Conservation (phyloP, 2,797 vertebrate species). For the Tiaroga cobitis region DNA sequence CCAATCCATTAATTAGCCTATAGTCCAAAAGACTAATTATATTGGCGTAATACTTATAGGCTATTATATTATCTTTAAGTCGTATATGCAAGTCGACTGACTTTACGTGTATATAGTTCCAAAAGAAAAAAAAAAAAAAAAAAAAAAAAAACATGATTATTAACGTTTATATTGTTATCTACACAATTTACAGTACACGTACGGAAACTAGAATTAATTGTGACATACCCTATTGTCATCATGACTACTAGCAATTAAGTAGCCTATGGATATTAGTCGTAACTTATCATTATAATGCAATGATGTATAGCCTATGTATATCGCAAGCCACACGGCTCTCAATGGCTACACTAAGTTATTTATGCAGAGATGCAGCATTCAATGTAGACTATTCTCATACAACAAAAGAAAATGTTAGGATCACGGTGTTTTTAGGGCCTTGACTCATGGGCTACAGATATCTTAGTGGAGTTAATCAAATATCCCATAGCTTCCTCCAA, state of each 20-base stretch:
- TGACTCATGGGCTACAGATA: background rate
- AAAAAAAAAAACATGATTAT: background rate
- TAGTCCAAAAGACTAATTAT: background rate
- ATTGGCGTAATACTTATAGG: no score
- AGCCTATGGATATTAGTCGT: background rate
- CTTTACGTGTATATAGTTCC: background rate
- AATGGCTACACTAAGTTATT: background rate
- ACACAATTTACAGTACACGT: background rate
- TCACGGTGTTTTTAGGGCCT: constrained; percentile 6
- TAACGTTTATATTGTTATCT: background rate
- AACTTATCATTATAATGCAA: background rate
- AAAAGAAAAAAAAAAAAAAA: background rate
- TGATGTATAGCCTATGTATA: background rate
- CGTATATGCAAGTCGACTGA: background rate
- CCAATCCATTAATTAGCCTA: background rate
- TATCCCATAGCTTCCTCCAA: background rate
- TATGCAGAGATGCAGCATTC: background rate
- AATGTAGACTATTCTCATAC: background rate
- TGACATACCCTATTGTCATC: background rate
- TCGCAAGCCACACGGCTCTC: background rate
- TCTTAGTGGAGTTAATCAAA: background rate
- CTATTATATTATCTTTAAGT: background rate
- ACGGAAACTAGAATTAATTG: background rate
- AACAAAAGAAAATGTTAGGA: background rate
- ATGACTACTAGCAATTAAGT: background rate